These are phyloP conservation scores for Procapra przewalskii DNA, from an alignment of 2,113 vertebrate species.

Conservation along the genomic window DNA sequence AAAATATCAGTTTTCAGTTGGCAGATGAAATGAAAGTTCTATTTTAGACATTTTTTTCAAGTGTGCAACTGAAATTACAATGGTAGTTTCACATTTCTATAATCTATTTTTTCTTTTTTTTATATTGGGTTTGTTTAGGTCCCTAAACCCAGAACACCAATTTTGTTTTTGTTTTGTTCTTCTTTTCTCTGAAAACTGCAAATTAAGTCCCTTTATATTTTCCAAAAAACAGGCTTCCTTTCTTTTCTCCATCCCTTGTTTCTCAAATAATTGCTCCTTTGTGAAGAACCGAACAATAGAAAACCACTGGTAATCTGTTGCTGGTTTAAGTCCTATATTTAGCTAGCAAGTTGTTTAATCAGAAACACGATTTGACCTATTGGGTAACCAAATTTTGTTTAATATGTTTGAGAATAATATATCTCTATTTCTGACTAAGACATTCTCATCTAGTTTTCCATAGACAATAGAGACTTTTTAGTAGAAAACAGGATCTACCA, in stretches of 20 bases:
- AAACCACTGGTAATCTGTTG: constrained; percentile 42
- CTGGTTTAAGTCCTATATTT: constrained; percentile 46
- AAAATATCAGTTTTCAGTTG: constrained; percentile 41
- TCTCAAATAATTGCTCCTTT: constrained; percentile 49
- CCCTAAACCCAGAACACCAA: constrained; percentile 8
- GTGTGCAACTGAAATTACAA: constrained; percentile 18
- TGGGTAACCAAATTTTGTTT: constrained; percentile 33
- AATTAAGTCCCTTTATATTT: constrained; percentile 48
- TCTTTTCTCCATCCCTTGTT: neutral
- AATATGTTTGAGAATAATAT: neutral
- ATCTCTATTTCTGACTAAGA: neutral
- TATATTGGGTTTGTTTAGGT: neutral
- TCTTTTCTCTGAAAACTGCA: constrained; percentile 49
- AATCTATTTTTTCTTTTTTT: constrained; percentile 32
- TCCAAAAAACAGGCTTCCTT: constrained; percentile 18
- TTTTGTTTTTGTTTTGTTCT: constrained; percentile 55
- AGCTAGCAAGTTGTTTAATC: constrained; percentile 45
- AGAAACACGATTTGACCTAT: constrained; percentile 26
- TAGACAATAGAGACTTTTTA: neutral
- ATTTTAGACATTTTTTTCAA: constrained; percentile 47
- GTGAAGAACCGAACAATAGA: constrained; percentile 46
- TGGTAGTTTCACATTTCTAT: constrained; percentile 31
- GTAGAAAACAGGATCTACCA: neutral
- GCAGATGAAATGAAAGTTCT: constrained; percentile 1
- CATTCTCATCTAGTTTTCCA: neutral